Percentiles rank a stretch among this genome's conserved stretches.
Evolutionary conservation across 2,888 invertebrate genomes (phyloP).

Genomic region (Dicyrtoma fusca): DNA sequence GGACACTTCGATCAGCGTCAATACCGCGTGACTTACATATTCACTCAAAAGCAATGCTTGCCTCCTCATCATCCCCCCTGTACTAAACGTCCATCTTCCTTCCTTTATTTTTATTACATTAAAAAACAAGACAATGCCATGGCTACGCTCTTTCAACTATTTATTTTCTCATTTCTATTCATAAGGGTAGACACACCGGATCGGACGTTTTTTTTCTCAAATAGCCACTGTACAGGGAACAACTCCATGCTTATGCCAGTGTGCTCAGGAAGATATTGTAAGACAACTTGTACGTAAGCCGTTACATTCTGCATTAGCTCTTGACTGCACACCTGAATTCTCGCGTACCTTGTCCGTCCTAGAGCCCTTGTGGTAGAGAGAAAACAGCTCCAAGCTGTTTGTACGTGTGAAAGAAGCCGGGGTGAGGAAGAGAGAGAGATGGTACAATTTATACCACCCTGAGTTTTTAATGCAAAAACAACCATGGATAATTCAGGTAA

Average conservation of each 20-base stretch:
- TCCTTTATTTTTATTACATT: slow-evolving; percentile 25
- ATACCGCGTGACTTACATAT: no score
- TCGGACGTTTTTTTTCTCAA: no score
- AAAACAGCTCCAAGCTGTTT: no score
- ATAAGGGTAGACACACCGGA: no score
- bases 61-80: slow-evolving; percentile 20
- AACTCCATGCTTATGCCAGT: no score
- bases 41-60: no score
- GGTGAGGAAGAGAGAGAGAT: background rate
- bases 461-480: slow-evolving; percentile 23
- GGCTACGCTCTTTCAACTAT: slow-evolving; percentile 23
- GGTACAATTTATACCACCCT: slow-evolving; percentile 30
- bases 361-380: no score
- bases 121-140: slow-evolving; percentile 25
- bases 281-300: no score
- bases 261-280: no score
- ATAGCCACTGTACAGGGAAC: no score
- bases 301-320: no score
- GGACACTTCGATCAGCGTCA: slow-evolving; percentile 34
- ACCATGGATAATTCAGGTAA: slow-evolving; percentile 23
- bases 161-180: slow-evolving; percentile 4
- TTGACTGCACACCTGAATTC: background rate
- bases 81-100: slow-evolving; percentile 23
- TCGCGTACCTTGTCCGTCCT: slow-evolving; percentile 24
- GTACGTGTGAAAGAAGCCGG: no score